Evolutionary conservation across 2,113 vertebrate genomes (phyloP), one percentile per base, ranked within the genome.

Genomic region (Pampusana beccarii): DNA sequence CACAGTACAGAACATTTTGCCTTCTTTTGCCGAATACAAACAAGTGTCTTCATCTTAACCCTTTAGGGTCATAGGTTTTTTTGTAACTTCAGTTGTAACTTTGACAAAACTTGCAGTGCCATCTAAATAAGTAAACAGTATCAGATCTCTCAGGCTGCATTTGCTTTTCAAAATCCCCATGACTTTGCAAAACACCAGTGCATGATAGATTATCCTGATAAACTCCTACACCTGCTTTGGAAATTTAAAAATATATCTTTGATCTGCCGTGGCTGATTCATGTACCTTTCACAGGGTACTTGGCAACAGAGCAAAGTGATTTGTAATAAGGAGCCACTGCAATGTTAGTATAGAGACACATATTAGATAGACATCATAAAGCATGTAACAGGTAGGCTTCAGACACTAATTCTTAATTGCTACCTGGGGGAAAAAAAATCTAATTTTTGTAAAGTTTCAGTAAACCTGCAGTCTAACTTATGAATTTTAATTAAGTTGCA

Each of bases 211-310:
- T 78, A 40, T 9, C 23, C 50, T 50, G 36, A 72, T 79, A 80
- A 82, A 57, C 12, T 46, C 14, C 79, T 90, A 56, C 7, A 73
- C 11, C 13, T 73, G 28, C 24, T 83, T 74, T 89, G 66, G 62
- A 95, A 89, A 84, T 64, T 70, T 36, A 29, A 93, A 94, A 93
- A 60, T 29, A 19, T 72, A 33, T 64, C 53, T 96, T 90, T 88
- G 29, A 73, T 74, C 36, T 81, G 13, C 36, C 60, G 38, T 38
- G 71, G 48, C 31, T 84, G 65, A 90, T 93, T 77, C 80, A 83
- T 28, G 13, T 73, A 51, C 74, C n/a, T 84, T 84, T 94, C 38
- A 67, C 23, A 53, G 51, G 21, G 51, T 34, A 29, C 28, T 62
- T 66, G n/a, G 24, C 56, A 94, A 75, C 36, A 86, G 36, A 93